These are phyloP conservation scores for Mechanitis mazaeus DNA, from an alignment of 2,888 invertebrate species.

Conservation along the genomic window DNA sequence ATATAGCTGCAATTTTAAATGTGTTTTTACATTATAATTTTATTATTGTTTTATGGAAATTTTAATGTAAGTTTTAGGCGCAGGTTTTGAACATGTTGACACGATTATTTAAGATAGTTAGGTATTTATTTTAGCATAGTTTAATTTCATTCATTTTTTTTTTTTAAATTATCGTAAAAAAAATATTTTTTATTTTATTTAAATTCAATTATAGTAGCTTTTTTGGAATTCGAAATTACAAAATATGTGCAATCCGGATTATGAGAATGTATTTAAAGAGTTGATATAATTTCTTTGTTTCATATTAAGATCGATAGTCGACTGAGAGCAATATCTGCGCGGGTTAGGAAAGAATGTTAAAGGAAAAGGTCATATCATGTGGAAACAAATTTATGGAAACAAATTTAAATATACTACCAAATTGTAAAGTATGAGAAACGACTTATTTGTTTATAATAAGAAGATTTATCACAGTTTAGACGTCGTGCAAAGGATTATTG, in stretches of 20 bases:
- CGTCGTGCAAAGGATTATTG: constrained; percentile 57
- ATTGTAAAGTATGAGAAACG: constrained; percentile 56
- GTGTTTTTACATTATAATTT: constrained; percentile 77
- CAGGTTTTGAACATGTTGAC: constrained; percentile 72
- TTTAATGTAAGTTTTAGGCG: constrained; percentile 70
- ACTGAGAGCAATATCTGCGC: constrained; percentile 63
- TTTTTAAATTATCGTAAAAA: constrained; percentile 52
- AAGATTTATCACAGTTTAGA: constrained; percentile 58
- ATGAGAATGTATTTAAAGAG: constrained; percentile 35
- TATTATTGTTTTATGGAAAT: constrained; percentile 74
- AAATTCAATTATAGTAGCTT: constrained; percentile 46
- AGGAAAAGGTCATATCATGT: constrained; percentile 71
- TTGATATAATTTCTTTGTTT: constrained; percentile 34
- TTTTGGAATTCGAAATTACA: constrained; percentile 40
- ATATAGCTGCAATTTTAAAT: constrained; percentile 75
- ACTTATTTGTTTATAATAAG: constrained; percentile 59
- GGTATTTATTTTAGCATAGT: constrained; percentile 76
- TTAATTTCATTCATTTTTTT: constrained; percentile 63
- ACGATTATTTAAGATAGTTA: constrained; percentile 76
- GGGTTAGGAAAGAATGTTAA: constrained; percentile 52
- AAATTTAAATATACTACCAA: constrained; percentile 62
- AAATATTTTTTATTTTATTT: constrained; percentile 57
- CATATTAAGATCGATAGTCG: constrained; percentile 36
- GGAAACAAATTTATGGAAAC: constrained; percentile 66
- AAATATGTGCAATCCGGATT: constrained; percentile 57